phyloP scores from a whole-genome alignment of 1,140 invertebrate species.

The Spodoptera frugiperda region DNA sequence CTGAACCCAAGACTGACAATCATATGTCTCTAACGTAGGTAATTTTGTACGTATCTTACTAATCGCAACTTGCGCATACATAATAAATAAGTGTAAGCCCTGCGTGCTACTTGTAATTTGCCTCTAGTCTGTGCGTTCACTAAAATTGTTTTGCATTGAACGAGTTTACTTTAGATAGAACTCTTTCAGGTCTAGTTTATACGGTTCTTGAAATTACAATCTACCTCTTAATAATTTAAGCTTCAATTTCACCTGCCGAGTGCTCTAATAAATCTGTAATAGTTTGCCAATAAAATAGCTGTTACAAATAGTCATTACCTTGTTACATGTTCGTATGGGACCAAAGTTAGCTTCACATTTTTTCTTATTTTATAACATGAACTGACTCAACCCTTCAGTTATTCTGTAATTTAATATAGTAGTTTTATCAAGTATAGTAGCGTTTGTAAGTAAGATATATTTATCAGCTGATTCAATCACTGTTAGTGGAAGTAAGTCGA shows the following conservation, averaged over 20 bases:
- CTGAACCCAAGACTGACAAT: slow-evolving; percentile 85
- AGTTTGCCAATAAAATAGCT: slow-evolving; percentile 59
- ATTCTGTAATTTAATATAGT: slow-evolving; percentile 50
- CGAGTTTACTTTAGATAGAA: slow-evolving; percentile 59
- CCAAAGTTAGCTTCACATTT: slow-evolving; percentile 72
- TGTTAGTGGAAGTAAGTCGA: slow-evolving; percentile 13
- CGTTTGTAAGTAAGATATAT: slow-evolving; percentile 14
- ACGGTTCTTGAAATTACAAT: slow-evolving; percentile 80
- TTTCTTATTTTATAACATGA: slow-evolving; percentile 56
- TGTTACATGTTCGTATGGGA: slow-evolving; percentile 66
- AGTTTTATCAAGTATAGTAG: slow-evolving; percentile 32
- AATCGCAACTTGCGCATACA: slow-evolving; percentile 69
- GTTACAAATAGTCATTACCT: slow-evolving; percentile 59
- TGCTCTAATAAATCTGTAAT: slow-evolving; percentile 52
- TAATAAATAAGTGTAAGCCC: slow-evolving; percentile 69
- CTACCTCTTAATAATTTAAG: slow-evolving; percentile 82
- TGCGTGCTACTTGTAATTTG: slow-evolving; percentile 74
- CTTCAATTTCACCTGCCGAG: slow-evolving; percentile 64
- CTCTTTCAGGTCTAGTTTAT: slow-evolving; percentile 70
- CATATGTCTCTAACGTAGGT: slow-evolving; percentile 78
- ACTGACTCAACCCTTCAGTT: slow-evolving; percentile 54
- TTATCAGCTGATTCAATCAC: slow-evolving; percentile 36
- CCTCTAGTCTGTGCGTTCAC: slow-evolving; percentile 65
- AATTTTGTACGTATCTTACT: slow-evolving; percentile 70
- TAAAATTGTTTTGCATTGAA: slow-evolving; percentile 51